Evolutionary conservation across 2,797 vertebrate genomes (phyloP), one percentile per base, ranked within the genome.

Genomic region (Chaetophractus vellerosus): DNA sequence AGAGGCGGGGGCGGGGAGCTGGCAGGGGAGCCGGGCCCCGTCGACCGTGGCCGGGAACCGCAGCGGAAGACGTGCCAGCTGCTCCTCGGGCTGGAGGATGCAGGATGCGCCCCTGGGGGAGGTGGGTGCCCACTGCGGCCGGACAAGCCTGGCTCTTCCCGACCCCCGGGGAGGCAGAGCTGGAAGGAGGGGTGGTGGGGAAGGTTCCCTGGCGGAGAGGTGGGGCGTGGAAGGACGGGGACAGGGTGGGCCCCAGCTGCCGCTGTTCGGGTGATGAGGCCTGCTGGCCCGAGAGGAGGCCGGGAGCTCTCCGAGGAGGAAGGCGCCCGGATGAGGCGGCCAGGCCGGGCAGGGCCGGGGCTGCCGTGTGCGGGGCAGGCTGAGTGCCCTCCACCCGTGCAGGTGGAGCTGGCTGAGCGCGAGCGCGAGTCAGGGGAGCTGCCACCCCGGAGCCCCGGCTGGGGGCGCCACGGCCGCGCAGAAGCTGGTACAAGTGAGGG

Each of bases 381-480:
- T 1, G 48, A 6, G 18, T 10, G 14, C 21, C 6, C 24, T 68
- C 41, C 8, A 12, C 6, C 28, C 52, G 9, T 31, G 28, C 16
- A 2, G 4, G 1, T 18, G 38, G 36, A 48, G 28, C 48, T 18
- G 19, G 50, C 66, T 21, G 52, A 76, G 9, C 2, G 12, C 4
- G 41, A 38, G 52, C 5, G 19, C 2, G 1, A n/a, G 66, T 21
- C 21, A n/a, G 11, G 48, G 41, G 31, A 75, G 28, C 55, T 4
- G 7, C 48, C 28, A 28, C 41, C 24, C 38, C 5, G 41, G 3
- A n/a, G n/a, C n/a, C n/a, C n/a, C n/a, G n/a, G 7, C 12, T 2
- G 11, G 36, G 26, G 45, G 14, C 31, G 31, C 6, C 26, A 15
- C 38, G 52, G 33, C 41, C 2, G 0, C 2, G 24, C 0, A 0